Base-by-base conservation (phyloP, 2,888 invertebrate species). In the Nomada flava region DNA sequence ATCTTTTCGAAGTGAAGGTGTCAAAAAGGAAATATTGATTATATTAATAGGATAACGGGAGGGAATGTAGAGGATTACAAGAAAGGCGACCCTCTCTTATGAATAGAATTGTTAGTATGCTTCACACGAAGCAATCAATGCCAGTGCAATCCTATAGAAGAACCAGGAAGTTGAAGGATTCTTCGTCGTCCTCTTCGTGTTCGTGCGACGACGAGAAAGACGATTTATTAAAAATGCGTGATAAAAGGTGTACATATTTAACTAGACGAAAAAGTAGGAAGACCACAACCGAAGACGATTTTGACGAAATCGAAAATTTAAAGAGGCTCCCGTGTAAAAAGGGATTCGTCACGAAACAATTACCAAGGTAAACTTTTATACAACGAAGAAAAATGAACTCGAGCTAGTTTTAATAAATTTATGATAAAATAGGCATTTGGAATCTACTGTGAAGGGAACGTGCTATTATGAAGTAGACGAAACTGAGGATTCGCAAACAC, bases 401-500 rank as follows among this genome's bases (percentile, higher is more conserved):
- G 0, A 7, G 3, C 44, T 13, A 23, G 55, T 26, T 52, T 59
- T 42, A 13, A 50, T 11, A 3, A 36, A 20, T 52, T 13, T 10
- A 11, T 20, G 26, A n/a, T 70, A 0, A n/a, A 64, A 68, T 1
- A 85, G 84, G 26, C 72, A 85, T 50, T 73, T 90, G 44, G 84
- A 87, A 29, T 64, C 86, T 3, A 47, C 86, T 15, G 83, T 85
- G 4, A 88, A 68, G 20, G 83, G 76, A 2, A 91, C 83, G 0
- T 86, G 76, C 53, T 92, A 92, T 67, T 89, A 82, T n/a, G 91
- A 91, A 84, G 81, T 92, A 1, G 85, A 92, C 36, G 93, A 93
- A 72, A 89, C 80, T 7, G 73, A 69, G 26, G 65, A 72, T 64
- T 77, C 70, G 10, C 71, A 69, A n/a, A 15, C 68, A 3, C 47